Conservation (phyloP, 2,888 invertebrate genomes). For the Caprella mutica region DNA sequence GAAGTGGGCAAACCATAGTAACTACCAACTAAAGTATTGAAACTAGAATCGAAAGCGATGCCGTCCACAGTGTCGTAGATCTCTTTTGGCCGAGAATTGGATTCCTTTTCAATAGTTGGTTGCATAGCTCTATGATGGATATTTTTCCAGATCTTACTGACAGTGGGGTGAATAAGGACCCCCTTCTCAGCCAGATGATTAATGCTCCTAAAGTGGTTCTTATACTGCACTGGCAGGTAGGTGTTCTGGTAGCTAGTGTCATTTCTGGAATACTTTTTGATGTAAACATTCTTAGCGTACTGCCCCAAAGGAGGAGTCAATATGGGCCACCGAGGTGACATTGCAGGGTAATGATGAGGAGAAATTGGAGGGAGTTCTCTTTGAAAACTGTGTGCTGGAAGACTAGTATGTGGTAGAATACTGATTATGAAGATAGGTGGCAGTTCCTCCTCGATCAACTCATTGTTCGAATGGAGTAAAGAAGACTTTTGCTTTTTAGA, state of each 20-base stretch:
- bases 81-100: too few species aligned
- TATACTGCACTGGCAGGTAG: constrained; percentile 6
- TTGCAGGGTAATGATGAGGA: background rate
- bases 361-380: background rate
- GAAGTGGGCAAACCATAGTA: too few species aligned
- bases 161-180: background rate
- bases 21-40: too few species aligned
- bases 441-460: too few species aligned
- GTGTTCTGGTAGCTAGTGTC: background rate
- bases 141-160: background rate
- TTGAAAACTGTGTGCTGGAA: background rate
- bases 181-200: background rate
- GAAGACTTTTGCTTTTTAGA: too few species aligned
- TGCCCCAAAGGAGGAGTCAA: constrained; percentile 2
- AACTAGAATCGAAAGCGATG: too few species aligned
- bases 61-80: too few species aligned
- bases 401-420: background rate
- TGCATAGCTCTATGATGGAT: too few species aligned
- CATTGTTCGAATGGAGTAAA: too few species aligned
- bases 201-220: background rate
- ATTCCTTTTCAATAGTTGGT: too few species aligned
- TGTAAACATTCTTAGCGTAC: background rate
- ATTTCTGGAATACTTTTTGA: constrained; percentile 1
- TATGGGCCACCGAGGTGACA: background rate
- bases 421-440: constrained; percentile 6